Evolutionary conservation across 1,140 invertebrate species (phyloP).

Genomic region (Pemphigus obesinymphae): DNA sequence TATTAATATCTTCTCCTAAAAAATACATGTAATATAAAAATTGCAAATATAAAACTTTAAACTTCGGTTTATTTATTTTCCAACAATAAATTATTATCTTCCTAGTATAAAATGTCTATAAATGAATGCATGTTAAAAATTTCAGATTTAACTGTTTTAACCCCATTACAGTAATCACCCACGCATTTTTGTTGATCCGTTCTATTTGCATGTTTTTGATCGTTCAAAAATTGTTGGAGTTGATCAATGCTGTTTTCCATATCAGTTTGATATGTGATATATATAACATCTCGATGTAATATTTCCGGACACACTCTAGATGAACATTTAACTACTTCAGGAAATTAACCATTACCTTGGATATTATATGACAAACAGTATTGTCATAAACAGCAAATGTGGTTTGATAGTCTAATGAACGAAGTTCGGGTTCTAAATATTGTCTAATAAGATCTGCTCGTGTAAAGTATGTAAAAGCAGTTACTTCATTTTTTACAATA

Average conservation of each 20-base stretch:
- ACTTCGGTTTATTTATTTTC: not conserved
- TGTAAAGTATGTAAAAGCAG: not conserved
- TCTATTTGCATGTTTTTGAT: not conserved
- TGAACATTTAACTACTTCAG: not conserved
- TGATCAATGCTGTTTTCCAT: not conserved
- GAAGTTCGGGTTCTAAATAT: not conserved
- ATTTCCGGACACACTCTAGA: not conserved
- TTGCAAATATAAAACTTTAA: not conserved
- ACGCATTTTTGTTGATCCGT: not conserved
- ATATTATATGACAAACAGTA: not conserved
- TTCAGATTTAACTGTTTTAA: not conserved
- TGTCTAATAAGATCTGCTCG: not conserved
- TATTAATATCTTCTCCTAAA: not conserved
- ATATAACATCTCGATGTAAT: not conserved
- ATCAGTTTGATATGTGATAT: not conserved
- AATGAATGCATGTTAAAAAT: not conserved
- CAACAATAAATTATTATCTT: not conserved
- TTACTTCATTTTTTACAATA: not conserved
- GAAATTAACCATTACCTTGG: not conserved
- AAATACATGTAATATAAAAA: not conserved
- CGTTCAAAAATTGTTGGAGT: not conserved
- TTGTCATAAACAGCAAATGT: not conserved
- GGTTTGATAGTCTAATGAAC: not conserved
- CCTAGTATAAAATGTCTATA: not conserved
- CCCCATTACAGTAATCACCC: not conserved